These are phyloP conservation scores for Knipowitschia caucasica DNA, from an alignment of 2,797 vertebrate genomes.

Conservation along the genomic window DNA sequence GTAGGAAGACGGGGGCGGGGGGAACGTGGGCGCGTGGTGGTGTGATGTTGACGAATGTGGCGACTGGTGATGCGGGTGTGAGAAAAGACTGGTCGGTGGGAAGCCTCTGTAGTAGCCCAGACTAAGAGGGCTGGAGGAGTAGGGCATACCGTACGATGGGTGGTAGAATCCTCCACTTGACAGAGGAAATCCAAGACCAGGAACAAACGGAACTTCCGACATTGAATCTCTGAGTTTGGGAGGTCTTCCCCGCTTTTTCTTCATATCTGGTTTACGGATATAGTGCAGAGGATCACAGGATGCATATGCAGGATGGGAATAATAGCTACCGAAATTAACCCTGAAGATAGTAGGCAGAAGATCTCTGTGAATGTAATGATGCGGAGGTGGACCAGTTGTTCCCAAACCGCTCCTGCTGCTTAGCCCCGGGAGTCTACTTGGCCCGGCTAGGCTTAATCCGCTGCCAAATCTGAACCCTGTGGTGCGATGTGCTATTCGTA, in stretches of 20 bases:
- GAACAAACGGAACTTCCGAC: conserved; percentile 96
- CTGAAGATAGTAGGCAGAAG: conserved; percentile 96
- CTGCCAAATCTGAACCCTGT: conserved; percentile 72
- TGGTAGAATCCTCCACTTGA: conserved; percentile 89
- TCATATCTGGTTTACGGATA: conserved; percentile 94
- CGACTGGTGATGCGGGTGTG: conserved; percentile 81
- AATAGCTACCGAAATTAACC: conserved; percentile 97
- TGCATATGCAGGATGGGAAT: conserved; percentile 93
- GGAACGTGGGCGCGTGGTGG: conserved; percentile 88
- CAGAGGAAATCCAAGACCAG: conserved; percentile 90
- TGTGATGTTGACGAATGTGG: conserved; percentile 76
- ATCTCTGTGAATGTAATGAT: conserved; percentile 93
- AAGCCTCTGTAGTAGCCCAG: conserved; percentile 94
- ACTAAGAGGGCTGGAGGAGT: conserved; percentile 91
- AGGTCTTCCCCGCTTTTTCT: conserved; percentile 94
- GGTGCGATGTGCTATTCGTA: conserved; percentile 91
- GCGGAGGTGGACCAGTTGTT: conserved; percentile 75
- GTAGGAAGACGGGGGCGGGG: conserved; percentile 89
- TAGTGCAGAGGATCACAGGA: conserved; percentile 97
- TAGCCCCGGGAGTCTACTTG: conserved; percentile 62
- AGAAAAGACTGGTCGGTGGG: conserved; percentile 88
- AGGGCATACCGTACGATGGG: conserved; percentile 93
- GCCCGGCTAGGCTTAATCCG: conserved; percentile 64
- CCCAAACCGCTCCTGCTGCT: conserved; percentile 60
- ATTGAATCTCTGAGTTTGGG: conserved; percentile 95